Evolutionary conservation across 2,888 invertebrate genomes (phyloP).

Genomic region (Athetis lepigone): DNA sequence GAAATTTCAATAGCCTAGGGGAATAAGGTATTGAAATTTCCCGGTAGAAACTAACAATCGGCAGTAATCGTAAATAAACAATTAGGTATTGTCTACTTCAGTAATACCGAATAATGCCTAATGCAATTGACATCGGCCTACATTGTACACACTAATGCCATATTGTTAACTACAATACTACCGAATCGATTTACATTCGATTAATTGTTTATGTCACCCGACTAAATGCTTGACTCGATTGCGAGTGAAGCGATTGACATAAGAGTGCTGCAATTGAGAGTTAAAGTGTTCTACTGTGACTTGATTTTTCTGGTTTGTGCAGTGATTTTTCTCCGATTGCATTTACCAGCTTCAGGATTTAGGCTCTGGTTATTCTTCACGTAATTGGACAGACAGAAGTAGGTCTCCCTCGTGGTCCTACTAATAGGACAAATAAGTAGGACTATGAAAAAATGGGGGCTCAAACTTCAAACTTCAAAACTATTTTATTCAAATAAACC

Average conservation of each 20-base stretch:
- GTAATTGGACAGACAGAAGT: too few relatives aligned
- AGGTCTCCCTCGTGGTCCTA: too few relatives aligned
- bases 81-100: background rate
- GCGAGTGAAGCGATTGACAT: background rate
- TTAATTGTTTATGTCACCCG: constrained; percentile 13
- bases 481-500: too few relatives aligned
- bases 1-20: too few relatives aligned
- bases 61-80: constrained; percentile 18
- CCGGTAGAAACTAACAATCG: too few relatives aligned
- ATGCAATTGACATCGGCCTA: constrained; percentile 4
- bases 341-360: too few relatives aligned
- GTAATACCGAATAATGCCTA: constrained; percentile 1
- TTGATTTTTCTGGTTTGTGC: background rate
- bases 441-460: too few relatives aligned
- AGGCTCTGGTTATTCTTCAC: too few relatives aligned
- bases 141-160: constrained; percentile 21
- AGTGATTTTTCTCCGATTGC: too few relatives aligned
- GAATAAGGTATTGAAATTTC: too few relatives aligned
- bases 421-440: too few relatives aligned
- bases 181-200: constrained; percentile 7
- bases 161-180: background rate
- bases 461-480: too few relatives aligned
- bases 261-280: background rate
- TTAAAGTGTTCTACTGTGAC: background rate
- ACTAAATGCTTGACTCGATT: constrained; percentile 12